Evolutionary conservation across 53 echinoderm and acorn worm species (phyloP), one percentile per base, ranked within the genome.

Genomic region (Crossaster papposus): DNA sequence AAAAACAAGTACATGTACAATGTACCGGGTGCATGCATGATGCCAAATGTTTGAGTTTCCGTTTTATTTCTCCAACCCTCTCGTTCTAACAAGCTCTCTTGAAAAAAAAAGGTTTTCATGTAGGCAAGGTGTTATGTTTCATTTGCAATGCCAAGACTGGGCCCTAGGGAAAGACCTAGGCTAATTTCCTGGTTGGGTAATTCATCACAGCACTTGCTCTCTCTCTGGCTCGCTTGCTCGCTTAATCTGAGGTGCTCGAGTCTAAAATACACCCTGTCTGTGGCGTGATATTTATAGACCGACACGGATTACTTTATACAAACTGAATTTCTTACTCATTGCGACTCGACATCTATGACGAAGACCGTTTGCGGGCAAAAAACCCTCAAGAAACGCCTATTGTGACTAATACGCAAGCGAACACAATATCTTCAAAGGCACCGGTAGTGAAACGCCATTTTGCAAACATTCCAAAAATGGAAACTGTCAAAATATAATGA

Each of bases 111-210:
- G 53, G 58, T 14, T 58, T 58, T 58, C 28, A 68, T 68, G 9
- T 20, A 51, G 5, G 0, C 50, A 78, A 11, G 24, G 37, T 76
- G 76, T 22, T 51, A 78, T 78, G 15, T 73, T n/a, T 78, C 24
- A 35, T 34, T 74, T 78, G 78, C 78, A 24, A 44, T 78, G 78
- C 18, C 78, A 78, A 51, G 51, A 78, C 78, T 51, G 22, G n/a
- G 28, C 34, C 35, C 75, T 74, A 17, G 29, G 71, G 33, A 74
- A 35, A 33, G 33, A 36, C 23, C 34, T 13, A 36, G 75, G 33
- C 75, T 74, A 34, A 28, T 74, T 74, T 74, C 75, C 75, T 74
- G 75, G 34, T 35, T 14, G 75, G 75, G 4, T 74, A 58, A 58
- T 74, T 74, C 36, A 74, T 15, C 75, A 74, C 34, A 32, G 23